Evolutionary conservation across 2,888 invertebrate genomes (phyloP).

Genomic region (Lasius platythorax): DNA sequence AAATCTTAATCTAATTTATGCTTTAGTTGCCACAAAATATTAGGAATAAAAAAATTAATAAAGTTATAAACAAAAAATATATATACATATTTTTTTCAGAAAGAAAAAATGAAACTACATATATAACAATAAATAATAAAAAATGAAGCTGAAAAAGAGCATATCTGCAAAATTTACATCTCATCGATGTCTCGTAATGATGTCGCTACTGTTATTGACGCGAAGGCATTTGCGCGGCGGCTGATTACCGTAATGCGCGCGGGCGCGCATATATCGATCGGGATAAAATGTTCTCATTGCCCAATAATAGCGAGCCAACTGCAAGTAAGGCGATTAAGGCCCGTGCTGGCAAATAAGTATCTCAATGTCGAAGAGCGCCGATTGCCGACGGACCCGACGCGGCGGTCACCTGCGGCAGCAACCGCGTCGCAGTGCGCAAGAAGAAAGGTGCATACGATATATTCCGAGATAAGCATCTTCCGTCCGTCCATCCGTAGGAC

Average conservation of each 20-base stretch:
- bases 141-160: not conserved
- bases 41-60: too few relatives aligned
- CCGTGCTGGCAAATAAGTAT: slow-evolving; percentile 65
- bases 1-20: too few relatives aligned
- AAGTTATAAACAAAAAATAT: too few relatives aligned
- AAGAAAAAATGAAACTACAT: not conserved
- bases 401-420: slow-evolving; percentile 65
- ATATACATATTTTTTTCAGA: too few relatives aligned
- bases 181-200: not conserved
- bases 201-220: slow-evolving; percentile 28
- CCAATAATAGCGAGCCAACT: slow-evolving; percentile 36
- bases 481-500: slow-evolving; percentile 1
- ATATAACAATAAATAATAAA: too few relatives aligned
- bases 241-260: slow-evolving; percentile 22
- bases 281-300: slow-evolving; percentile 32
- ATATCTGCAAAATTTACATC: not conserved
- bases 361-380: slow-evolving; percentile 63
- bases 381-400: slow-evolving; percentile 52
- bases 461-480: slow-evolving; percentile 63
- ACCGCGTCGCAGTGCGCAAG: slow-evolving; percentile 46
- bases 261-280: slow-evolving; percentile 16
- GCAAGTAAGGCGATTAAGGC: slow-evolving; percentile 48
- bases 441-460: slow-evolving; percentile 61
- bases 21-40: too few relatives aligned
- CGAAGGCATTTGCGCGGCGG: not conserved